Conservation (phyloP, 2,797 vertebrate genomes). For the Lithobates pipiens region DNA sequence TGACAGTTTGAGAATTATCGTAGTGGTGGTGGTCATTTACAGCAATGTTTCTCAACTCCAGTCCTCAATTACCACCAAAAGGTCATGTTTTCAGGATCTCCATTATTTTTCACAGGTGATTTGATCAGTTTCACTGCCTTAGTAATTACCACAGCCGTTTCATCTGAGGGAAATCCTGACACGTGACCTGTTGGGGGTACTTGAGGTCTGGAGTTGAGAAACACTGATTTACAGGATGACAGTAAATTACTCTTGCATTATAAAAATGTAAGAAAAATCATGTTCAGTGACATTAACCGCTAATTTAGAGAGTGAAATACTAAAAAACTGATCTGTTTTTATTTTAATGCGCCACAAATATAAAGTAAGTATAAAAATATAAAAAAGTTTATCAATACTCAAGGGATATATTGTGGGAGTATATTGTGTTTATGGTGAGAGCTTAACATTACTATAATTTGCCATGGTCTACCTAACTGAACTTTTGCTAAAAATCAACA, state of each 20-base stretch:
- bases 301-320: not conserved
- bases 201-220: no score
- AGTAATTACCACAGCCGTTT: no score
- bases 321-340: not conserved
- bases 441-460: not conserved
- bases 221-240: not conserved
- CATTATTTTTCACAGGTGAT: no score
- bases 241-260: no score
- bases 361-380: not conserved
- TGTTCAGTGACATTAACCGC: not conserved
- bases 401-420: not conserved
- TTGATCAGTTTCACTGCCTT: no score
- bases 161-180: no score
- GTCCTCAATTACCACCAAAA: no score
- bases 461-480: no score
- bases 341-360: not conserved
- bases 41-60: not conserved
- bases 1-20: no score
- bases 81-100: no score
- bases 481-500: no score
- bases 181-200: no score
- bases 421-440: not conserved
- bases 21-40: not conserved
- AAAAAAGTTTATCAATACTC: not conserved
- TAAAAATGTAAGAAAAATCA: not conserved